These are phyloP conservation scores for Boleophthalmus pectinirostris DNA, from an alignment of 2,113 vertebrate genomes.

Conservation along the genomic window DNA sequence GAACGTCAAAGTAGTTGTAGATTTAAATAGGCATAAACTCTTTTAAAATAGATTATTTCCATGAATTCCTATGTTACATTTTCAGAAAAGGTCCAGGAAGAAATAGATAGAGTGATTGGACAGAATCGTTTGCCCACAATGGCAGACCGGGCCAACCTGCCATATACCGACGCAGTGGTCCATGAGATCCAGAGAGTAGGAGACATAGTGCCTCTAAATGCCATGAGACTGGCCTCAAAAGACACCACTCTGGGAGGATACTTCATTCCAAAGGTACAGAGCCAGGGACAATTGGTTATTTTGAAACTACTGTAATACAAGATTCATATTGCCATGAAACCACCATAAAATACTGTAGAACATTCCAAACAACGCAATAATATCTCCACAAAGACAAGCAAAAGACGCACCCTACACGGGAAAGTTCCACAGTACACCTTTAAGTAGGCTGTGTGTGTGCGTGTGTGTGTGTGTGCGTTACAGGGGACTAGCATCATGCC, in stretches of 20 bases:
- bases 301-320: neutral
- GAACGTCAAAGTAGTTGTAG: neutral
- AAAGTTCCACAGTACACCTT: neutral
- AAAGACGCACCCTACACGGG: neutral
- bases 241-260: conserved; percentile 71
- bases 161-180: conserved; percentile 81
- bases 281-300: neutral
- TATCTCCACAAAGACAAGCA: neutral
- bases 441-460: too few relatives aligned
- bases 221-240: conserved; percentile 39
- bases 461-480: neutral
- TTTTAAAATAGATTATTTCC: neutral
- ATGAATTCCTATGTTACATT: neutral
- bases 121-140: conserved; percentile 56
- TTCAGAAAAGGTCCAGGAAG: conserved; percentile 62
- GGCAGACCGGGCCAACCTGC: conserved; percentile 74
- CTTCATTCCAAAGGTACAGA: conserved; percentile 74
- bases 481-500: conserved; percentile 80
- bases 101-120: conserved; percentile 72
- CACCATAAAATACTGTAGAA: neutral
- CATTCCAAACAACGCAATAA: neutral
- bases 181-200: conserved; percentile 81
- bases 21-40: neutral
- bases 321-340: too few relatives aligned
- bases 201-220: conserved; percentile 74